Percentiles rank a stretch among this genome's conserved stretches.
These are phyloP conservation scores for Pandemis cinnamomeana DNA, from an alignment of 2,888 invertebrate genomes.

Conservation along the genomic window DNA sequence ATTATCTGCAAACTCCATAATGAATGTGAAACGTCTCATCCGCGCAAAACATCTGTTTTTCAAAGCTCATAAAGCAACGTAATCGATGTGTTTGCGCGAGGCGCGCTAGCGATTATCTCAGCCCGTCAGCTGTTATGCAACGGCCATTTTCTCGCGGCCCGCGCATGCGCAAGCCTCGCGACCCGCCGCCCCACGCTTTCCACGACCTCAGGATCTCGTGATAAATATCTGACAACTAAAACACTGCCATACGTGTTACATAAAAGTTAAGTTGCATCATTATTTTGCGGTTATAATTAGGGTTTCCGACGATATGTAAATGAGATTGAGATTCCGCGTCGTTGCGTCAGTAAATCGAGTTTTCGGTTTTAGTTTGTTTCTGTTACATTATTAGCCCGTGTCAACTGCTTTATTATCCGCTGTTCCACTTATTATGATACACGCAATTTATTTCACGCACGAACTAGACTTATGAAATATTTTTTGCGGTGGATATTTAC, in stretches of 20 bases:
- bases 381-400: constrained; percentile 19
- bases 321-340: constrained; percentile 29
- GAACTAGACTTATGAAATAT: neutral
- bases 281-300: constrained; percentile 39
- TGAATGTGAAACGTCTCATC: constrained; percentile 23
- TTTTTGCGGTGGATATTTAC: neutral
- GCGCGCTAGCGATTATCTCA: constrained; percentile 40
- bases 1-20: constrained; percentile 3
- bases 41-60: constrained; percentile 29
- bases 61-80: constrained; percentile 37
- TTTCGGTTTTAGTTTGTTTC: constrained; percentile 29
- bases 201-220: constrained; percentile 58
- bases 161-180: constrained; percentile 46
- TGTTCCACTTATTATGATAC: constrained; percentile 2
- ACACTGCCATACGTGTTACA: constrained; percentile 39
- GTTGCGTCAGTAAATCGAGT: constrained; percentile 25
- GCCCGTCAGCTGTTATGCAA: constrained; percentile 50
- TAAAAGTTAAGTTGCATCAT: constrained; percentile 36
- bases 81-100: constrained; percentile 43
- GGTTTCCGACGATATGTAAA: constrained; percentile 26
- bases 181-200: constrained; percentile 57
- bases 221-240: constrained; percentile 46
- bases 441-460: neutral
- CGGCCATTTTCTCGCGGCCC: constrained; percentile 53
- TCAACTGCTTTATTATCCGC: constrained; percentile 17